Evolutionary conservation across 2,888 invertebrate species (phyloP).

Genomic region (Imbricaverruca yamaguchii): DNA sequence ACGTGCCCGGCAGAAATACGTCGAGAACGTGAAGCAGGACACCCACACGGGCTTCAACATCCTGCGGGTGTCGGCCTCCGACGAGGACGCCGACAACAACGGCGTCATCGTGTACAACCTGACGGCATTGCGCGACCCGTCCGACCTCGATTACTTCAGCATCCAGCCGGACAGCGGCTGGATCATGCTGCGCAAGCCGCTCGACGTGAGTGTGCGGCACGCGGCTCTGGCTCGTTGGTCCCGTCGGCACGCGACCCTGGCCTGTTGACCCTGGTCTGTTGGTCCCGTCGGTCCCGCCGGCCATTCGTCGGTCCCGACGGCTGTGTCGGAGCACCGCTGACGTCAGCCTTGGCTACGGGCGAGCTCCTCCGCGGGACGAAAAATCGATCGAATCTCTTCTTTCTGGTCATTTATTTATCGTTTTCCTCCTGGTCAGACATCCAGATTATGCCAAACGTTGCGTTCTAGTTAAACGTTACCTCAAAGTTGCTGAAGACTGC

Average conservation of each 20-base stretch:
- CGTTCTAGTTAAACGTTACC: no score
- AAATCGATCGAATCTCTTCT: no score
- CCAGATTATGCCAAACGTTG: no score
- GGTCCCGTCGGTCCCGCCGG: no score
- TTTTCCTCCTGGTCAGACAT: no score
- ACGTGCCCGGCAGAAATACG: conserved; percentile 69
- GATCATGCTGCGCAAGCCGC: conserved; percentile 88
- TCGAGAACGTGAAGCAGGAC: conserved; percentile 93
- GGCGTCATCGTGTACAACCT: conserved; percentile 88
- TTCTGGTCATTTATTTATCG: no score
- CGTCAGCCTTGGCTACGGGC: no score
- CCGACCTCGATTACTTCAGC: conserved; percentile 89
- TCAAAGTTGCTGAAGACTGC: no score
- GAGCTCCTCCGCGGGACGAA: no score
- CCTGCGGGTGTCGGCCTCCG: conserved; percentile 86
- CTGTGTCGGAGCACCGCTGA: no score
- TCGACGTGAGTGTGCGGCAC: conserved; percentile 74
- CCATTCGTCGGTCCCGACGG: no score
- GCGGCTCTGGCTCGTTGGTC: neutral
- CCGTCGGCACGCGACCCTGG: neutral
- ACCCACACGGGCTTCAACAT: conserved; percentile 93
- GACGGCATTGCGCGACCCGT: conserved; percentile 78
- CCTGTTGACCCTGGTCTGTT: no score
- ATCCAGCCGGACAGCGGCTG: conserved; percentile 95
- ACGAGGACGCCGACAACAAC: conserved; percentile 94